A percentile compares a stretch with the other conserved stretches of the same genome.
These are phyloP conservation scores for Beaufortia kweichowensis DNA, from an alignment of 2,113 vertebrate genomes.

Conservation along the genomic window DNA sequence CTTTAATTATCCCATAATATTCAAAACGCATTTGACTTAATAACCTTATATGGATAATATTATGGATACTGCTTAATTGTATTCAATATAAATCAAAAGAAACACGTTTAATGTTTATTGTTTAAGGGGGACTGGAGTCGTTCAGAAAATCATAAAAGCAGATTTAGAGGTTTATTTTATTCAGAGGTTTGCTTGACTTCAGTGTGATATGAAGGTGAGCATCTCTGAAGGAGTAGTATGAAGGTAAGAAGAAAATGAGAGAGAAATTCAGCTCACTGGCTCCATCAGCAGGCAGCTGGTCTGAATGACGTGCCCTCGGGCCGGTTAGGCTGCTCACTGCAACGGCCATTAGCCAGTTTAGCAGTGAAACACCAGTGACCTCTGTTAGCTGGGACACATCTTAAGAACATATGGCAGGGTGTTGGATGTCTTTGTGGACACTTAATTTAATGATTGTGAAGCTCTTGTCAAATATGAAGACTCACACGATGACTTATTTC, in stretches of 20 bases:
- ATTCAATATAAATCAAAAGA: too few relatives aligned
- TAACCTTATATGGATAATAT: too few relatives aligned
- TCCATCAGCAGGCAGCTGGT: constrained; percentile 45
- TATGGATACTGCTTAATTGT: too few relatives aligned
- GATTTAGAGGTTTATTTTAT: too few relatives aligned
- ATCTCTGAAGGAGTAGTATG: constrained; percentile 6
- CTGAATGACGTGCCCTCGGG: constrained; percentile 19
- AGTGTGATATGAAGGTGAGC: not conserved
- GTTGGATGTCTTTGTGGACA: constrained; percentile 21
- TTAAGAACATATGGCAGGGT: constrained; percentile 36
- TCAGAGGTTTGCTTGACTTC: not conserved
- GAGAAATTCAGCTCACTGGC: constrained; percentile 46
- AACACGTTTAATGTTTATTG: too few relatives aligned
- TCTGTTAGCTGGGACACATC: constrained; percentile 7
- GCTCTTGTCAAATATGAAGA: not conserved
- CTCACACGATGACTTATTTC: not conserved
- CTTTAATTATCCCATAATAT: too few relatives aligned
- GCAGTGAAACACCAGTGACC: constrained; percentile 12
- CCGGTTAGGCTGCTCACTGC: constrained; percentile 3
- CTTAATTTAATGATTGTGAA: constrained; percentile 2
- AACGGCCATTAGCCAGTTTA: constrained; percentile 6
- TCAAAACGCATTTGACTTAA: too few relatives aligned
- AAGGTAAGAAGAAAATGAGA: constrained; percentile 9
- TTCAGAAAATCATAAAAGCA: too few relatives aligned
- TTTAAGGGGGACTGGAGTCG: too few relatives aligned